Conservation (phyloP, 2,113 vertebrate genomes). For the Nothocercus julius region DNA sequence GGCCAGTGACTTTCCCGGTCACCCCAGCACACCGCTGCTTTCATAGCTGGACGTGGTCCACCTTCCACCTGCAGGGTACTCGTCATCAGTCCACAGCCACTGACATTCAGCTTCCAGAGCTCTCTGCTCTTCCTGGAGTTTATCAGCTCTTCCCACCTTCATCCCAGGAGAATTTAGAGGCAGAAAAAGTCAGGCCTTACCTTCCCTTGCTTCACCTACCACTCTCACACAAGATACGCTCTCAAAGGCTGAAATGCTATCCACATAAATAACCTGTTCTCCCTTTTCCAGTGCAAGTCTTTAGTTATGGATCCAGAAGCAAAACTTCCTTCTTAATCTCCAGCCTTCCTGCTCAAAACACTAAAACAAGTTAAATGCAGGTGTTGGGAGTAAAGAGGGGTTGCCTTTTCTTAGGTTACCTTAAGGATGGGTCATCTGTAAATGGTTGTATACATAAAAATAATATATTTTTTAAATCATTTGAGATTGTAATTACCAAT, state of each 20-base stretch:
- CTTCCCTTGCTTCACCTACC: background rate
- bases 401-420: background rate
- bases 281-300: background rate
- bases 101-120: background rate
- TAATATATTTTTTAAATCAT: background rate
- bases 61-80: background rate
- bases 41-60: background rate
- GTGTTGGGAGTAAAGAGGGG: background rate
- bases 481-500: background rate
- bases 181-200: slow-evolving; percentile 4
- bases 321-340: background rate
- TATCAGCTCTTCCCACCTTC: slow-evolving; percentile 35
- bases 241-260: background rate
- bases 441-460: background rate
- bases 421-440: background rate
- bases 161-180: background rate
- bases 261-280: background rate
- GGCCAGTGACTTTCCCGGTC: background rate
- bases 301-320: background rate
- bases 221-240: background rate
- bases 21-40: background rate
- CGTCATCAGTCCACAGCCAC: background rate
- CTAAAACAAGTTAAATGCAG: background rate
- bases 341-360: background rate
- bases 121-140: background rate